Base-by-base conservation (phyloP, 1,140 invertebrate genomes). In the Heliconius hermathena region DNA sequence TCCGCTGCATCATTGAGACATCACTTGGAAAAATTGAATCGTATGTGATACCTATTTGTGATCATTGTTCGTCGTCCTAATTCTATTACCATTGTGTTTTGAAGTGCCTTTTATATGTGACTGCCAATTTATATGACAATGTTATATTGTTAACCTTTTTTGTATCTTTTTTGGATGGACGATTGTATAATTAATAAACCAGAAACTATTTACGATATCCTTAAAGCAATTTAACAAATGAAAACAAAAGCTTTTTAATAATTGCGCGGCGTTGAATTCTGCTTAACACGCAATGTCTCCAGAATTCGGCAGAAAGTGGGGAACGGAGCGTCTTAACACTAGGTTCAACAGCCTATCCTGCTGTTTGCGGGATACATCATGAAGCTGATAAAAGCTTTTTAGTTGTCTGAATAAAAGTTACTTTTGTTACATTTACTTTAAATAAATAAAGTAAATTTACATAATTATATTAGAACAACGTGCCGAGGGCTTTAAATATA, bases 401-500 rank as follows among this genome's bases (percentile, higher is more conserved):
- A 16, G 16, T 16, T 0, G 41, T 46, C 41, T 46, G 4, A 4
- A 16, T 46, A 16, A 66, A 29, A 66, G 26, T 8, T 29, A 29
- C 26, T 66, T 66, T 29, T n/a, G 60, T 66, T 66, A 60, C 26
- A 6, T 26, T 66, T 66, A 66, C 60, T 29, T 66, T 13, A 66
- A 66, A 66, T 26, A 66, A 1, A 66, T 29, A 66, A 36, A 66
- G 13, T 29, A 29, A 66, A 66, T 29, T 66, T 26, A 33, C 33
- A 71, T 77, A 72, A 54, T 72, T 72, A 72, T 72, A 77, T 77
- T 77, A 72, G 46, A 20, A 72, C 41, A 71, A 83, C 84, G 85
- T 82, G 74, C 86, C 78, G 87, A 84, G 84, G 70, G 54, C 85
- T 89, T 91, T 94, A 94, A 92, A 94, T 94, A 92, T 91, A 94